Evolutionary conservation across 1,140 invertebrate genomes (phyloP), one percentile per base, ranked within the genome.

Genomic region (Panonychus citri): DNA sequence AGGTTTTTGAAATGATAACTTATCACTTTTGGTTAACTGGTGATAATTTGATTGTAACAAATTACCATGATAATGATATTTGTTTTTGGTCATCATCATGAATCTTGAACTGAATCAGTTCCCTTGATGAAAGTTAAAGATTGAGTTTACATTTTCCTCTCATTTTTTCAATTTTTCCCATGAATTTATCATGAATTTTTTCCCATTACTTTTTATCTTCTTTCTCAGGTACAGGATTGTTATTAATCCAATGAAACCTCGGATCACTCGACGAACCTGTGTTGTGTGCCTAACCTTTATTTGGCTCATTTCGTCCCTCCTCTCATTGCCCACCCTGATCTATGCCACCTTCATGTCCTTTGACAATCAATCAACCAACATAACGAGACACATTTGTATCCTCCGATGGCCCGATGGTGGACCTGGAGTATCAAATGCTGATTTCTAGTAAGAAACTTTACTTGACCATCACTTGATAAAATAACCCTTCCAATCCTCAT

Each of bases 241-340:
- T 56, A 82, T 90, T 72, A 82, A 83, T 71, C 87, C 87, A 0
- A 68, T 93, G 27, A 73, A 77, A 61, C 85, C 83, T 1, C 74
- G 85, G 24, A 77, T 89, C 64, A 79, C 81, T 3, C 81, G 81
- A 8, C 46, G 78, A 30, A 75, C 79, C 0, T 90, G 88, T 1
- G 69, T 91, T n/a, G 77, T 78, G 57, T 80, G 90, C 42, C 83
- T 83, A 0, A 71, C 79, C 1, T 70, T 43, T n/a, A 64, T 64
- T 19, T 93, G 89, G 89, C 66, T 80, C 1, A 71, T 78, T 8
- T 79, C 83, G 7, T 76, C 76, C 1, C 67, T 81, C 15, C 74
- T 91, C 26, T 82, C 86, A 24, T 74, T 83, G 61, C 89, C 89
- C 2, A 83, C 82, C 71, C 71, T 90, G 24, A 69, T 91, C 24